phyloP scores from a whole-genome alignment of 2,113 vertebrate species.

The Nyctereutes procyonoides region DNA sequence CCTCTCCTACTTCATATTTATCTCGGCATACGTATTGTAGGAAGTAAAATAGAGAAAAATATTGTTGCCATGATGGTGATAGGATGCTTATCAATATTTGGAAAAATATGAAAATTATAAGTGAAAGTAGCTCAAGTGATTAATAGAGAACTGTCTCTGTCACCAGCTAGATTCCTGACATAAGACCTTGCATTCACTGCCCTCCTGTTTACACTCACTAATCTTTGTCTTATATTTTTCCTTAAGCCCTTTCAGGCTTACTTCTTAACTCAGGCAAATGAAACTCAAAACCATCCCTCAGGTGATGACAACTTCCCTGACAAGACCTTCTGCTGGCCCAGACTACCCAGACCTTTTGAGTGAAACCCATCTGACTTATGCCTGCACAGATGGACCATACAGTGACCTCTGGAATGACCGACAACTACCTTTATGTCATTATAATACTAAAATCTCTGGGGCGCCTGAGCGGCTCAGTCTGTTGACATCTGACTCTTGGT shows the following conservation, averaged over 20 bases:
- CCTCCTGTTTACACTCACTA: background rate
- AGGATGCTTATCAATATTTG: background rate
- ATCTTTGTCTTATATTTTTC: background rate
- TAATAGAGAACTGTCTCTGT: background rate
- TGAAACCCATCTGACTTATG: background rate
- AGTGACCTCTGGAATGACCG: background rate
- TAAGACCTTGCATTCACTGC: background rate
- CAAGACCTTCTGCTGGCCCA: background rate
- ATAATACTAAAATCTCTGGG: background rate
- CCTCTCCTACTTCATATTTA: background rate
- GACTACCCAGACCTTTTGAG: background rate
- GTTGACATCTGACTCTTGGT: background rate
- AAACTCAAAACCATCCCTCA: background rate
- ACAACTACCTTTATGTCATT: background rate
- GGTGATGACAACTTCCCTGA: background rate
- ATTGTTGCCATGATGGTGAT: background rate
- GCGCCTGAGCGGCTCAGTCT: accelerated
- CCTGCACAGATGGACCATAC: background rate
- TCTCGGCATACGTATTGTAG: background rate
- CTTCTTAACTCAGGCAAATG: background rate
- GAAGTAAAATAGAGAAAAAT: background rate
- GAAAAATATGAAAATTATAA: background rate
- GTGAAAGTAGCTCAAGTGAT: background rate
- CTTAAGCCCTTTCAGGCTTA: background rate
- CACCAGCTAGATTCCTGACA: background rate